These are phyloP conservation scores for Orius laevigatus DNA, from an alignment of 1,140 invertebrate genomes.

Conservation along the genomic window DNA sequence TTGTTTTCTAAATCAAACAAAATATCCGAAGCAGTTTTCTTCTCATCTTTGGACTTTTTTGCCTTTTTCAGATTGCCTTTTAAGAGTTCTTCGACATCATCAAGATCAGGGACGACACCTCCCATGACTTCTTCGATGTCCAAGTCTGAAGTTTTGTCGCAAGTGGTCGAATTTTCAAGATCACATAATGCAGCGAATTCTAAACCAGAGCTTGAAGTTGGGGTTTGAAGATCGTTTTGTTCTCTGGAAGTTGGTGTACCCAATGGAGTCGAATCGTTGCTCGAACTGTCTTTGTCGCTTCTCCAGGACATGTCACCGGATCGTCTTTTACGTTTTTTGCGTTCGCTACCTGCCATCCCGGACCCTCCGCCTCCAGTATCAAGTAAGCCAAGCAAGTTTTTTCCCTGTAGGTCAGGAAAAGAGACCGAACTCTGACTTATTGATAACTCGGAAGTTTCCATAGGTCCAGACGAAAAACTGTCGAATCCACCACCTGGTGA, in stretches of 20 bases:
- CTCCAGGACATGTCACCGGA: slow-evolving; percentile 29
- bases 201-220: slow-evolving; percentile 37
- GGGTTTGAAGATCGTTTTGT: slow-evolving; percentile 20
- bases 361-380: background rate
- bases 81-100: slow-evolving; percentile 40
- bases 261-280: slow-evolving; percentile 35
- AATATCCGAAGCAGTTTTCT: slow-evolving; percentile 26
- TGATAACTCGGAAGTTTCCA: slow-evolving; percentile 2
- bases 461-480: background rate
- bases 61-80: slow-evolving; percentile 27
- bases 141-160: slow-evolving; percentile 35
- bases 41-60: slow-evolving; percentile 32
- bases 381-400: background rate
- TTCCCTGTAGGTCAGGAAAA: background rate
- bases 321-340: slow-evolving; percentile 26
- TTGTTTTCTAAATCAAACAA: slow-evolving; percentile 26
- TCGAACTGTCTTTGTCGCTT: slow-evolving; percentile 9
- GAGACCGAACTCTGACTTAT: background rate
- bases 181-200: slow-evolving; percentile 44
- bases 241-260: slow-evolving; percentile 31
- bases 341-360: too few relatives aligned
- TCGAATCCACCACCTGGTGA: too few relatives aligned
- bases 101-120: slow-evolving; percentile 32
- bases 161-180: slow-evolving; percentile 29
- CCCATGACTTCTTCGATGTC: slow-evolving; percentile 41